Evolutionary conservation across 2,113 vertebrate genomes (phyloP).

Genomic region (Ictalurus furcatus): DNA sequence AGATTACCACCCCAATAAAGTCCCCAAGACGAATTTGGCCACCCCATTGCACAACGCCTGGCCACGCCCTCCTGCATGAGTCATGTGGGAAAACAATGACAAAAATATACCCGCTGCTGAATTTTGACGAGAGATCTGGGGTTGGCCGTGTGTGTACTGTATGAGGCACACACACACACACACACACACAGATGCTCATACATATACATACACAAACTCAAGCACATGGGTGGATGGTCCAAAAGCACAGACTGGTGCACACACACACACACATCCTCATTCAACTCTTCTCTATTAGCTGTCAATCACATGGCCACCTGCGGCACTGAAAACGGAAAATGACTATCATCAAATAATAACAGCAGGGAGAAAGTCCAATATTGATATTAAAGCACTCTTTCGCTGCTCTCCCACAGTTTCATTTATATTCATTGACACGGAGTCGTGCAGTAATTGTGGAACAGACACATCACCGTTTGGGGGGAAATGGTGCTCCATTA

Average conservation of each 20-base stretch:
- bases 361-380: conserved; percentile 32
- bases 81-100: not conserved
- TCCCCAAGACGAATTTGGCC: not conserved
- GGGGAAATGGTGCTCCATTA: conserved; percentile 50
- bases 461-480: conserved; percentile 25
- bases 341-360: conserved; percentile 29
- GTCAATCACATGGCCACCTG: conserved; percentile 31
- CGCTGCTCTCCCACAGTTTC: conserved; percentile 9
- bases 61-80: not conserved
- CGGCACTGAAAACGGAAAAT: conserved; percentile 7
- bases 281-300: conserved; percentile 5
- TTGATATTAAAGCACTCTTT: conserved; percentile 42
- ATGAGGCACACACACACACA: not conserved
- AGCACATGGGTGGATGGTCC: not conserved
- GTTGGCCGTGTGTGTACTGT: conserved; percentile 1
- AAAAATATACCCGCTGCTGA: not conserved
- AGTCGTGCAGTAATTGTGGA: conserved; percentile 47
- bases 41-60: not conserved
- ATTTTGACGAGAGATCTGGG: not conserved
- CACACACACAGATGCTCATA: conserved; percentile 1
- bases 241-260: not conserved
- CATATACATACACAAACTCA: not conserved
- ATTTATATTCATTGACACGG: conserved; percentile 49
- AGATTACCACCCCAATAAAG: not conserved
- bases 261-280: not conserved